Evolutionary conservation across 2,797 vertebrate species (phyloP).

Genomic region (Enteromius argenteus): DNA sequence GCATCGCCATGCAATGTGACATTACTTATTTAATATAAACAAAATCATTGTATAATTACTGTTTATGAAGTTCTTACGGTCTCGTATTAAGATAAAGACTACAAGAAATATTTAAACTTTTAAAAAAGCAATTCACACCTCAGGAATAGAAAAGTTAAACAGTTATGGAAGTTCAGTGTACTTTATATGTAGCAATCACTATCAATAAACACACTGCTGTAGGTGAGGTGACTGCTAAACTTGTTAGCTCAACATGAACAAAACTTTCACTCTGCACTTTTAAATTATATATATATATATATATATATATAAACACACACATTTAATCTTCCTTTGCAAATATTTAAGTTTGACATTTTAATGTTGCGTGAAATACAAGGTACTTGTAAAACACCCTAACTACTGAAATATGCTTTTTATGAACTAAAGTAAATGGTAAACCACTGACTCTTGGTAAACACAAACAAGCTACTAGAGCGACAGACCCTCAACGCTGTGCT

Average conservation of each 20-base stretch:
- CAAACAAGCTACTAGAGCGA: neutral
- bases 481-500: conserved; percentile 82
- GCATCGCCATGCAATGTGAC: neutral
- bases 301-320: too few relatives aligned
- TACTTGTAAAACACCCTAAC: neutral
- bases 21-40: neutral
- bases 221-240: neutral
- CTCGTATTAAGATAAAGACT: neutral
- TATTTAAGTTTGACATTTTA: neutral
- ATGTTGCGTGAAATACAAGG: neutral
- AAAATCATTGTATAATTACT: neutral
- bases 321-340: neutral
- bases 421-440: neutral
- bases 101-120: neutral
- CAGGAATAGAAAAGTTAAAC: neutral
- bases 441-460: neutral
- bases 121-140: neutral
- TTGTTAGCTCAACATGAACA: neutral
- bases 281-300: neutral
- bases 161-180: neutral
- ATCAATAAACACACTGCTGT: neutral
- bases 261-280: neutral
- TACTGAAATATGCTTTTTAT: neutral
- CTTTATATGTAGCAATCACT: neutral
- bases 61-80: neutral